phyloP scores from a whole-genome alignment of 2,797 vertebrate genomes.

The Tauraco hartlaubi region DNA sequence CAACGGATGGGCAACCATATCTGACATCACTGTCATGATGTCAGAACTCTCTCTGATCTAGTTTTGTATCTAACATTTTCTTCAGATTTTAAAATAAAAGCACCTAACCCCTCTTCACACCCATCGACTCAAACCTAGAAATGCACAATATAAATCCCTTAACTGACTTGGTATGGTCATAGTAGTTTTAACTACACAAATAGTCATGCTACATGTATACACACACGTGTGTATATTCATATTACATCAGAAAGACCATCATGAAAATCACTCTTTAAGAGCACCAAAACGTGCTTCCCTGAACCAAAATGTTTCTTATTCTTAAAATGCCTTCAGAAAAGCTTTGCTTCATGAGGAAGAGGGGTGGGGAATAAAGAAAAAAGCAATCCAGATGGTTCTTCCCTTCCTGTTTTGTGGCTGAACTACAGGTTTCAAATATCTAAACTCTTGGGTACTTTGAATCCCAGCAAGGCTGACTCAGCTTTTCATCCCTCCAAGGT shows the following conservation, averaged over 20 bases:
- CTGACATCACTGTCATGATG: neutral
- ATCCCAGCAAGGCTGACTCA: constrained; percentile 55
- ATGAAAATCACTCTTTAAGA: neutral
- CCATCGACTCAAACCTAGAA: neutral
- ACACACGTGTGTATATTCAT: fast-evolving
- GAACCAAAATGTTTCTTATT: neutral
- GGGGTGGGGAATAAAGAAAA: neutral
- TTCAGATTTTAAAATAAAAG: constrained; percentile 11
- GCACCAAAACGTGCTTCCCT: neutral
- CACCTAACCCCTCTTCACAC: neutral
- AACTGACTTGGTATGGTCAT: neutral
- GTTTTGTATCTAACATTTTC: neutral
- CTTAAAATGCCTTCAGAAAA: neutral
- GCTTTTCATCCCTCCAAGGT: constrained; percentile 51
- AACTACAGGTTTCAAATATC: constrained; percentile 8
- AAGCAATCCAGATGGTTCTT: neutral
- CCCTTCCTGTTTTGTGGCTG: neutral
- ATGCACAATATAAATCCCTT: neutral
- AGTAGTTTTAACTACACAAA: neutral
- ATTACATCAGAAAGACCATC: neutral
- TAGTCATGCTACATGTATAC: neutral
- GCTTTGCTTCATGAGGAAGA: neutral
- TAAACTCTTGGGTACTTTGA: neutral
- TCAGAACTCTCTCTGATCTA: neutral
- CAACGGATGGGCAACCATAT: neutral